Evolutionary conservation across 2,888 invertebrate genomes (phyloP).

Genomic region (Tiphia femorata): DNA sequence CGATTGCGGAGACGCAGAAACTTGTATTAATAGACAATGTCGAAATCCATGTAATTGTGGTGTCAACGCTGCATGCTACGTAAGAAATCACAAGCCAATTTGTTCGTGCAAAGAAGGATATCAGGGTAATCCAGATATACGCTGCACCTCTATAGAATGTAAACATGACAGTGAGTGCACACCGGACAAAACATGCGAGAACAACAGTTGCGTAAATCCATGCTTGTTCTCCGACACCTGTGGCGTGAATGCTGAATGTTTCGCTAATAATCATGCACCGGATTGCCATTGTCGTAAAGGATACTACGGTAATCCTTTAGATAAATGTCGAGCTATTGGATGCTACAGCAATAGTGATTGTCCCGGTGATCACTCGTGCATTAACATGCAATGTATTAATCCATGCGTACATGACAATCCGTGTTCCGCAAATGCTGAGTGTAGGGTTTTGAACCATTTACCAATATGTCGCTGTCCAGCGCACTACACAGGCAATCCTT

Average conservation of each 20-base stretch:
- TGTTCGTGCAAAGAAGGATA: conserved; percentile 88
- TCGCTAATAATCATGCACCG: conserved; percentile 78
- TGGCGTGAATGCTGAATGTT: conserved; percentile 87
- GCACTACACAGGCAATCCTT: conserved; percentile 84
- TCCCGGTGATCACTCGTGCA: conserved; percentile 86
- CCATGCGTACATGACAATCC: conserved; percentile 84
- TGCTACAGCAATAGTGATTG: conserved; percentile 91
- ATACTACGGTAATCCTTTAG: conserved; percentile 81
- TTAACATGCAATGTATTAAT: conserved; percentile 87
- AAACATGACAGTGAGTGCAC: conserved; percentile 87
- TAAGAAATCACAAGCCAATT: conserved; percentile 86
- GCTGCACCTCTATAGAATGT: conserved; percentile 86
- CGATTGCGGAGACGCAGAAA: conserved; percentile 83
- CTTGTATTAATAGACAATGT: conserved; percentile 89
- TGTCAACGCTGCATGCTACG: conserved; percentile 83
- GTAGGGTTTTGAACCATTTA: conserved; percentile 84
- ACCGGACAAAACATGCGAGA: conserved; percentile 85
- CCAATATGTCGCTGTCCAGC: conserved; percentile 87
- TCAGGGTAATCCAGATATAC: conserved; percentile 88
- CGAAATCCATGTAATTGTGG: conserved; percentile 92
- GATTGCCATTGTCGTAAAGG: conserved; percentile 87
- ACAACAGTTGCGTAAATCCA: conserved; percentile 88
- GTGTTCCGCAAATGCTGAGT: conserved; percentile 84
- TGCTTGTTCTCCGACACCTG: conserved; percentile 86
- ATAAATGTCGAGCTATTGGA: conserved; percentile 82